Evolutionary conservation across 2,888 invertebrate genomes (phyloP).

Genomic region (Aphodius granarius): DNA sequence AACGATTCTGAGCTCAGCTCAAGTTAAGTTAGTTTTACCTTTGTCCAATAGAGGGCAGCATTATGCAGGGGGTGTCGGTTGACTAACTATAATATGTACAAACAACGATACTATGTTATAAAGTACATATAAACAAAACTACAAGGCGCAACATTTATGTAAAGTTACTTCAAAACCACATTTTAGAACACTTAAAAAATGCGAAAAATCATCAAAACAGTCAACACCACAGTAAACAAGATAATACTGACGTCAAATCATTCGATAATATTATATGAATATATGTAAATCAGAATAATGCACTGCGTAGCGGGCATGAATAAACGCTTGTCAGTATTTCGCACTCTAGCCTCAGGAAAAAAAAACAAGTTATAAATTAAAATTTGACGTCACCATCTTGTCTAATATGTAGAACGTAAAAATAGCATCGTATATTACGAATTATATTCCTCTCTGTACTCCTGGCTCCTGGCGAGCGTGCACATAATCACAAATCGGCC

Average conservation of each 20-base stretch:
- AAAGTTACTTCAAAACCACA: too few relatives aligned
- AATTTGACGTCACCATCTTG: background rate
- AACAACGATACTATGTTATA: too few relatives aligned
- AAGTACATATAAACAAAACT: too few relatives aligned
- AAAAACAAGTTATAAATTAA: background rate
- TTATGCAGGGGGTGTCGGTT: too few relatives aligned
- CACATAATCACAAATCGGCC: background rate
- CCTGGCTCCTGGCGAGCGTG: background rate
- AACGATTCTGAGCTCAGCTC: too few relatives aligned
- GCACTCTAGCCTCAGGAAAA: background rate
- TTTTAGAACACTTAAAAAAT: too few relatives aligned
- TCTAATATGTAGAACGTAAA: background rate
- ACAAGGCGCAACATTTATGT: too few relatives aligned
- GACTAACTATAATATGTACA: too few relatives aligned
- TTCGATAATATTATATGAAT: background rate
- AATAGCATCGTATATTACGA: background rate
- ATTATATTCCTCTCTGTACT: background rate
- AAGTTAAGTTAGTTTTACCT: too few relatives aligned
- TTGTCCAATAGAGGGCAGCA: too few relatives aligned
- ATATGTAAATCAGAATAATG: background rate
- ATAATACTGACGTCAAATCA: background rate
- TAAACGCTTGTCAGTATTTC: background rate
- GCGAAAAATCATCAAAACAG: too few relatives aligned
- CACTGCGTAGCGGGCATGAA: background rate
- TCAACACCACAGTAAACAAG: background rate